These are phyloP conservation scores for Lophius americanus DNA, from an alignment of 2,797 vertebrate species.

Conservation along the genomic window DNA sequence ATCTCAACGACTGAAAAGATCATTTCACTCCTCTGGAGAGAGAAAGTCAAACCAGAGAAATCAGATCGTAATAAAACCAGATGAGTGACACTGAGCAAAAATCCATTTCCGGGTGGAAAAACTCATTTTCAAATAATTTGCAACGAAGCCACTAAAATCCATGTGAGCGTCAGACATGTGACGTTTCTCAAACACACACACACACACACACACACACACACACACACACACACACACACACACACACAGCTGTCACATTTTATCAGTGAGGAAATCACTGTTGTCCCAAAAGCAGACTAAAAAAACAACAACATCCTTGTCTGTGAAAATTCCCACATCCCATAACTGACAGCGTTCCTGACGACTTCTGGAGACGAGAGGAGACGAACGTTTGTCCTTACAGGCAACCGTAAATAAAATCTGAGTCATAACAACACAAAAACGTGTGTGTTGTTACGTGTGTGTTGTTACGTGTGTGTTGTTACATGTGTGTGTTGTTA, in stretches of 20 bases:
- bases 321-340: constrained; percentile 34
- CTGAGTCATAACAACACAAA: too few species aligned
- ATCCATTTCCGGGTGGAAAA: constrained; percentile 60
- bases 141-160: constrained; percentile 37
- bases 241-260: constrained; percentile 42
- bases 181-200: constrained; percentile 13
- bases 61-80: constrained; percentile 34
- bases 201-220: constrained; percentile 8
- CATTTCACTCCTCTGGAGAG: constrained; percentile 25
- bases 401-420: constrained; percentile 28
- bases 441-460: constrained; percentile 1
- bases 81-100: constrained; percentile 42
- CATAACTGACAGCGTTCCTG: constrained; percentile 32
- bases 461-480: too few species aligned
- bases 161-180: constrained; percentile 28
- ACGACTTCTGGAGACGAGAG: constrained; percentile 24
- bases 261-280: constrained; percentile 50
- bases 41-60: constrained; percentile 44
- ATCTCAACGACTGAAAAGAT: constrained; percentile 39
- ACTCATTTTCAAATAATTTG: constrained; percentile 44
- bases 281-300: constrained; percentile 40
- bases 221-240: constrained; percentile 8
- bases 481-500: too few species aligned
- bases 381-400: constrained; percentile 16
- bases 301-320: constrained; percentile 24